Conservation (phyloP, 2,888 invertebrate genomes). For the Heliothis peltigera region DNA sequence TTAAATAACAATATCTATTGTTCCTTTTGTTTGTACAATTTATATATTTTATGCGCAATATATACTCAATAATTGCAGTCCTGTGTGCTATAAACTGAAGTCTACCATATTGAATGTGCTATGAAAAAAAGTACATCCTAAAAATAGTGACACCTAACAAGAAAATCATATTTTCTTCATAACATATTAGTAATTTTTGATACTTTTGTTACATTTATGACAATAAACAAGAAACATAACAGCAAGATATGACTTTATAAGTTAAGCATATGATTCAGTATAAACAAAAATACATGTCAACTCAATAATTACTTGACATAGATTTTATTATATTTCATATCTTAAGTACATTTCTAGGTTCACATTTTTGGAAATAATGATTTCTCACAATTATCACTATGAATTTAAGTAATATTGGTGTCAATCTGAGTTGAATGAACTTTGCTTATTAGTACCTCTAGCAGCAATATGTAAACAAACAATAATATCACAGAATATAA, state of each 20-base stretch:
- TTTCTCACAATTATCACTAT: conserved; percentile 25
- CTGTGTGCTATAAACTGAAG: not conserved
- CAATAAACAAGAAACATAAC: conserved; percentile 18
- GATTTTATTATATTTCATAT: not conserved
- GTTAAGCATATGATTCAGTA: conserved; percentile 20
- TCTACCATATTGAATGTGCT: no score
- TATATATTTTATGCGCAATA: conserved; percentile 6
- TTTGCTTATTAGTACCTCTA: conserved; percentile 45
- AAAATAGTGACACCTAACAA: no score
- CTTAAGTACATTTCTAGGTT: not conserved
- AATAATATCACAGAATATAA: conserved; percentile 42
- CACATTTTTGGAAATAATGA: conserved; percentile 13
- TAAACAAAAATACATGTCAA: not conserved
- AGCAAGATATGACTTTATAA: conserved; percentile 8
- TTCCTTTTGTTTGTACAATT: conserved; percentile 22
- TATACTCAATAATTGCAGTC: not conserved
- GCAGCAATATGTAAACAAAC: conserved; percentile 57
- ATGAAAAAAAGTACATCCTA: no score
- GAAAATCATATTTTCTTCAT: not conserved
- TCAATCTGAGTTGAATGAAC: conserved; percentile 59
- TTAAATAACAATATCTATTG: conserved; percentile 28
- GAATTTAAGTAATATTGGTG: conserved; percentile 19
- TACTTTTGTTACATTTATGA: conserved; percentile 9
- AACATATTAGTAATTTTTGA: not conserved
- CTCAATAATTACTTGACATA: not conserved